phyloP scores from a whole-genome alignment of 2,113 vertebrate genomes.

The Copsychus sechellarum region DNA sequence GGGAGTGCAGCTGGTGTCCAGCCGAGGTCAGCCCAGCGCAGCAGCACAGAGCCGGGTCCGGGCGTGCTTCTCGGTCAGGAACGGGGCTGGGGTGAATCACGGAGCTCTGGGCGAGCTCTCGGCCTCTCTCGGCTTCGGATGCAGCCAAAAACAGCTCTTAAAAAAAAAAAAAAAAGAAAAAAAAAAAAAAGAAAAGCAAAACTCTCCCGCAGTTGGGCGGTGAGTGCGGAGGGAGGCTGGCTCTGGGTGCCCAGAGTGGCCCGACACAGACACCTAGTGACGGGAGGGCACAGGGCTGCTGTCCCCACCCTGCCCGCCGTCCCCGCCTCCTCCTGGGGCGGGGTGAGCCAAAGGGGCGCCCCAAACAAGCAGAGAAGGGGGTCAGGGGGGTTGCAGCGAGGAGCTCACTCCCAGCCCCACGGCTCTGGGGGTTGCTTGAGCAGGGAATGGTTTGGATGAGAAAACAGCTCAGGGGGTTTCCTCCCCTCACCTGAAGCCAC shows the following conservation, averaged over 20 bases:
- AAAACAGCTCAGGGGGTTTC: not conserved
- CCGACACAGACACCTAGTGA: not conserved
- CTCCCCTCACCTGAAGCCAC: not conserved
- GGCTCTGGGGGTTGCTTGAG: fast-evolving
- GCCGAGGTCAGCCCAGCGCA: not conserved
- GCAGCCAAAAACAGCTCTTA: not conserved
- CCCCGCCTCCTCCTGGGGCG: not conserved
- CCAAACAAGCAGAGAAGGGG: fast-evolving
- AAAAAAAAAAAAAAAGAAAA: not conserved
- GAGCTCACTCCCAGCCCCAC: fast-evolving
- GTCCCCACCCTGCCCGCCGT: not conserved
- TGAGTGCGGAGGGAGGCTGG: not conserved
- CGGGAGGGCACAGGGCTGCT: not conserved
- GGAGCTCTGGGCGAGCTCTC: not conserved
- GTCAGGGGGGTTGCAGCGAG: fast-evolving
- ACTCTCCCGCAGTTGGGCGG: not conserved
- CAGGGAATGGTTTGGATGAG: not conserved
- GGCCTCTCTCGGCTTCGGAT: not conserved
- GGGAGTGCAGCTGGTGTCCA: not conserved
- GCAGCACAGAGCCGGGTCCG: fast-evolving
- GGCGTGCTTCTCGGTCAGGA: too few species aligned
- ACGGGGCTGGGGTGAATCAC: fast-evolving
- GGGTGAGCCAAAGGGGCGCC: not conserved
- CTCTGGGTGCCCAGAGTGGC: fast-evolving
- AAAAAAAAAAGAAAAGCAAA: not conserved